These are phyloP conservation scores for Standfussiana lucernea DNA, from an alignment of 2,888 invertebrate genomes.

Conservation along the genomic window DNA sequence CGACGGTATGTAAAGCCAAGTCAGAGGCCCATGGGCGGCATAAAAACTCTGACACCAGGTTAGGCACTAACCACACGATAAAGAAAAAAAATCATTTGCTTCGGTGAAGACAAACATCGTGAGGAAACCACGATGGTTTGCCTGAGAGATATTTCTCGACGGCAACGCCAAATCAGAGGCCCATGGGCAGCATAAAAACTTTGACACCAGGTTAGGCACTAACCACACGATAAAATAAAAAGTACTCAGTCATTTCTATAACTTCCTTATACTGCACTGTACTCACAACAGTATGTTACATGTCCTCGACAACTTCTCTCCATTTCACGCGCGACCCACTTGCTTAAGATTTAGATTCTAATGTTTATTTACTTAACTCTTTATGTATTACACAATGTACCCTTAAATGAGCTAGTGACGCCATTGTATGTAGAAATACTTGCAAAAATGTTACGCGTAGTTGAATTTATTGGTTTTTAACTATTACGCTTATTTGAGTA, in stretches of 20 bases:
- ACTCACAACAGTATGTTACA: slow-evolving; percentile 56
- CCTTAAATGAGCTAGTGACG: slow-evolving; percentile 57
- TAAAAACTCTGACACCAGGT: too few relatives aligned
- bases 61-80: too few relatives aligned
- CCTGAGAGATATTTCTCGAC: too few relatives aligned
- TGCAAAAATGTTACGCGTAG: slow-evolving; percentile 45
- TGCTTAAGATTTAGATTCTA: slow-evolving; percentile 74
- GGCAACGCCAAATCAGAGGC: too few relatives aligned
- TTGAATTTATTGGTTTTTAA: slow-evolving; percentile 47
- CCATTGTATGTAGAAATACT: slow-evolving; percentile 51
- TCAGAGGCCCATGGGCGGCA: too few relatives aligned
- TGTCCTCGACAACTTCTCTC: slow-evolving; percentile 72
- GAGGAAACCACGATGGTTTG: too few relatives aligned
- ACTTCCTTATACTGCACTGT: not conserved
- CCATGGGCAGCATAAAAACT: too few relatives aligned
- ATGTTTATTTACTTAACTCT: slow-evolving; percentile 73
- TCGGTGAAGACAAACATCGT: too few relatives aligned
- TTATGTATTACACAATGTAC: slow-evolving; percentile 63
- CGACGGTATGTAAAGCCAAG: too few relatives aligned
- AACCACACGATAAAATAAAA: too few relatives aligned
- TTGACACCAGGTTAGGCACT: too few relatives aligned
- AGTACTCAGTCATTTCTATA: not conserved
- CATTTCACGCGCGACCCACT: slow-evolving; percentile 68
- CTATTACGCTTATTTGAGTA: slow-evolving; percentile 8
- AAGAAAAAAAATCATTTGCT: too few relatives aligned